A percentile compares a stretch with the other conserved stretches of the same genome.
Conservation (phyloP, 1,140 invertebrate genomes). For the Dinothrombium tinctorium region DNA sequence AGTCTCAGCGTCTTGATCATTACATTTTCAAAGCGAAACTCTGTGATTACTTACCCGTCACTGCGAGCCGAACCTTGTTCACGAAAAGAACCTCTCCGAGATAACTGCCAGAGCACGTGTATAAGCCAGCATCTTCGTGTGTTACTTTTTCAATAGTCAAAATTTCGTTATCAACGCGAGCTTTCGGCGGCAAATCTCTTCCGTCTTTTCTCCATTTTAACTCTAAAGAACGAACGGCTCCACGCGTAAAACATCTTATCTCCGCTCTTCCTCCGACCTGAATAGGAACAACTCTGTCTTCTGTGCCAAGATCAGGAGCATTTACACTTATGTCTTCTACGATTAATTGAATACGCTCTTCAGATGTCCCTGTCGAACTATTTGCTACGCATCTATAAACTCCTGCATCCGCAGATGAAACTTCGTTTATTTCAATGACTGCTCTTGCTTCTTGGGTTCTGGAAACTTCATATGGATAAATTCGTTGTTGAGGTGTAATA, state of each 20-base stretch:
- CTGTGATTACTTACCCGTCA: too few relatives aligned
- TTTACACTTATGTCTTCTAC: slow-evolving; percentile 15
- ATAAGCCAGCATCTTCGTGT: slow-evolving; percentile 42
- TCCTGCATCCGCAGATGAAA: slow-evolving; percentile 20
- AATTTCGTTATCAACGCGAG: slow-evolving; percentile 29
- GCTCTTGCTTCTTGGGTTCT: too few relatives aligned
- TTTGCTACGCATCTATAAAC: slow-evolving; percentile 21
- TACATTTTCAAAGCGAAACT: too few relatives aligned
- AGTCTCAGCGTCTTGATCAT: too few relatives aligned
- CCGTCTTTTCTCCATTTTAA: slow-evolving; percentile 39
- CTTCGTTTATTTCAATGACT: slow-evolving; percentile 37
- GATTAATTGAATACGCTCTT: slow-evolving; percentile 39
- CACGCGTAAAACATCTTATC: slow-evolving; percentile 31
- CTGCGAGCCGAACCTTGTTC: slow-evolving; percentile 6
- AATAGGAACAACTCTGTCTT: slow-evolving; percentile 21
- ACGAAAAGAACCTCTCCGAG: slow-evolving; percentile 19
- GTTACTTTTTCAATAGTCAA: slow-evolving; percentile 36
- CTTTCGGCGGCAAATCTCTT: slow-evolving; percentile 31
- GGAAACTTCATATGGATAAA: too few relatives aligned
- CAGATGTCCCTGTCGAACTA: slow-evolving; percentile 19
- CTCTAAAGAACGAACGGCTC: slow-evolving; percentile 17
- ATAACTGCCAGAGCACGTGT: slow-evolving; percentile 39
- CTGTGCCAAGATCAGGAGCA: slow-evolving; percentile 15
- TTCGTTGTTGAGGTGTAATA: too few relatives aligned
- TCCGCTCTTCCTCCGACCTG: slow-evolving; percentile 36